These are phyloP conservation scores for Mesoligia furuncula DNA, from an alignment of 2,888 invertebrate genomes.

Conservation along the genomic window DNA sequence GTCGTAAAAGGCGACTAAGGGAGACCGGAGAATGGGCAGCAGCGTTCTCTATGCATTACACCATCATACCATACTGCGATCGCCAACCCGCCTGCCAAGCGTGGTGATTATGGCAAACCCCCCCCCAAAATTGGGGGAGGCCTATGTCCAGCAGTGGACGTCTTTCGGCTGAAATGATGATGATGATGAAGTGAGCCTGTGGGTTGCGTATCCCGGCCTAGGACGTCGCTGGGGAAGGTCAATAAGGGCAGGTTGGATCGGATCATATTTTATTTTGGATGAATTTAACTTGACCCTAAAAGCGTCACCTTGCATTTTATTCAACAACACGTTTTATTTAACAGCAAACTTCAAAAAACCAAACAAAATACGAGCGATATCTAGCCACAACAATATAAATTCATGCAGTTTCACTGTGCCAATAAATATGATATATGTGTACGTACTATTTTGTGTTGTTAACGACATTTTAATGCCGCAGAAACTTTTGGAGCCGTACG, in stretches of 20 bases:
- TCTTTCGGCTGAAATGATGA: too few relatives aligned
- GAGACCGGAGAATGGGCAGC: too few relatives aligned
- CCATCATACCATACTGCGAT: too few relatives aligned
- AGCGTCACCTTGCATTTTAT: neutral
- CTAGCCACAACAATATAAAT: conserved; percentile 4
- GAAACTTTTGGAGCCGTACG: conserved; percentile 29
- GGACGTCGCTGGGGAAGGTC: neutral
- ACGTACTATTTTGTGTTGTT: conserved; percentile 21
- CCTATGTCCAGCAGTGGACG: too few relatives aligned
- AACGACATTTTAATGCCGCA: conserved; percentile 56
- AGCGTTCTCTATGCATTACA: too few relatives aligned
- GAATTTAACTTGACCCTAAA: neutral
- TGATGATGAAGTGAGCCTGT: too few relatives aligned
- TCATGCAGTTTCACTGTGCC: conserved; percentile 16
- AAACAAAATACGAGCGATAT: conserved; percentile 25
- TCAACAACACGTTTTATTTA: too few relatives aligned
- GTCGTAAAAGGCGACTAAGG: too few relatives aligned
- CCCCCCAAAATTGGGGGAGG: too few relatives aligned
- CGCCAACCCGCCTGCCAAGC: too few relatives aligned
- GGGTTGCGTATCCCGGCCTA: neutral
- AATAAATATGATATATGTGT: conserved; percentile 38
- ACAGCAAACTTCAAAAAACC: neutral
- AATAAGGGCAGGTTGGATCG: neutral
- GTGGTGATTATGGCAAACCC: too few relatives aligned
- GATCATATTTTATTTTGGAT: neutral